A percentile compares a stretch with the other conserved stretches of the same genome.
phyloP scores from a whole-genome alignment of 2,797 vertebrate species.

The Lerista edwardsae region DNA sequence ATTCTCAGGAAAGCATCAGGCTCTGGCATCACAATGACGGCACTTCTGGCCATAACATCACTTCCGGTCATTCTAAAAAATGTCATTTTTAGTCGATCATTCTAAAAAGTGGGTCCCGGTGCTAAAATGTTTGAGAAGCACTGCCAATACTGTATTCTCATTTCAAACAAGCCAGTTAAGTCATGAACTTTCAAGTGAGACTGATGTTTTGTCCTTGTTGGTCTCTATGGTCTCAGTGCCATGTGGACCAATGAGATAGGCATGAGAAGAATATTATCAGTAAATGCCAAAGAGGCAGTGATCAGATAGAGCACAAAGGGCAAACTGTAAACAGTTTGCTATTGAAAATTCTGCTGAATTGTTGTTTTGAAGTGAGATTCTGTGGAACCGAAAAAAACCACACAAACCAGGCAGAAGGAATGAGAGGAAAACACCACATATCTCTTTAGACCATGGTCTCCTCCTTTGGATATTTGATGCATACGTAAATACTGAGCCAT shows the following conservation, averaged over 20 bases:
- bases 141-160: neutral
- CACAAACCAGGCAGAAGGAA: neutral
- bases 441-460: constrained; percentile 15
- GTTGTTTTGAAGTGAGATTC: constrained; percentile 15
- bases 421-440: neutral
- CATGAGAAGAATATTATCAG: constrained; percentile 2
- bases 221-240: neutral
- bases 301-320: neutral
- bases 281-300: neutral
- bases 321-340: neutral
- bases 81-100: too few species aligned
- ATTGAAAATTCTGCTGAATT: neutral
- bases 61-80: too few species aligned
- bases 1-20: too few species aligned
- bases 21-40: too few species aligned
- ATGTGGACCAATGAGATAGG: constrained; percentile 1
- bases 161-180: neutral
- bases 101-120: too few species aligned
- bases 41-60: too few species aligned
- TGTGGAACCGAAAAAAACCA: neutral
- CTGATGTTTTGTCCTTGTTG: neutral
- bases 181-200: neutral
- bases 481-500: neutral
- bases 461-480: neutral
- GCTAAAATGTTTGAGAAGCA: too few species aligned